These are phyloP conservation scores for Falco punctatus DNA, from an alignment of 2,113 vertebrate genomes.

Conservation along the genomic window DNA sequence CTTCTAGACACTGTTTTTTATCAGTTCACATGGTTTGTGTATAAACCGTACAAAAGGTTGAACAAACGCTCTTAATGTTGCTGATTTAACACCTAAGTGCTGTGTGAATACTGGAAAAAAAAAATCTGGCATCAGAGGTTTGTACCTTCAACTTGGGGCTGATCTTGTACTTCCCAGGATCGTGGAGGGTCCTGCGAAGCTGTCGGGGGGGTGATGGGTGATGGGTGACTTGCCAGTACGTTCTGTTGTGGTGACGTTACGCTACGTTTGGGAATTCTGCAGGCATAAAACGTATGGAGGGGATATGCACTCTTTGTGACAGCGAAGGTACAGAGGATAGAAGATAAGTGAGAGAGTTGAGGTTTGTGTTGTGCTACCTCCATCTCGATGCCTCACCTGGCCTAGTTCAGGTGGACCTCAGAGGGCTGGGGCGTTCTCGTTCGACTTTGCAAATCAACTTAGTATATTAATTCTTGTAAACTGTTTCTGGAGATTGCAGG, in stretches of 20 bases:
- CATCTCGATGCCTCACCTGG: not conserved
- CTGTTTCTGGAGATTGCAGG: constrained; percentile 48
- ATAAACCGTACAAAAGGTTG: not conserved
- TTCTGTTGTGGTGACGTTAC: not conserved
- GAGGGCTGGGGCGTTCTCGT: not conserved
- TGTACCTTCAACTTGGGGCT: not conserved
- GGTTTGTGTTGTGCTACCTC: not conserved
- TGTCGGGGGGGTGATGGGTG: not conserved
- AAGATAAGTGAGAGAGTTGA: not conserved
- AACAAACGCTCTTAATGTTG: not conserved
- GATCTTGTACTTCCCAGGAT: not conserved
- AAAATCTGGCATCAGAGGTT: not conserved
- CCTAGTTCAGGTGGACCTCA: not conserved
- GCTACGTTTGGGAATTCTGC: not conserved
- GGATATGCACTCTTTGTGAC: not conserved
- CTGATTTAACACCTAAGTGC: not conserved
- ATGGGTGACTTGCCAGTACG: not conserved
- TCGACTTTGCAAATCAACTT: constrained; percentile 2
- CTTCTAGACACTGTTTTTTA: not conserved
- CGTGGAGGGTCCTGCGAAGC: not conserved
- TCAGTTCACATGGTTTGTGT: not conserved
- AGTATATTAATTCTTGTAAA: constrained; percentile 24
- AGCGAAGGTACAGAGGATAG: not conserved
- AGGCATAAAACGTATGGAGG: not conserved
- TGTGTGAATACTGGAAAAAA: not conserved